These are phyloP conservation scores for Philaethria dido DNA, from an alignment of 2,888 invertebrate species.

Conservation along the genomic window DNA sequence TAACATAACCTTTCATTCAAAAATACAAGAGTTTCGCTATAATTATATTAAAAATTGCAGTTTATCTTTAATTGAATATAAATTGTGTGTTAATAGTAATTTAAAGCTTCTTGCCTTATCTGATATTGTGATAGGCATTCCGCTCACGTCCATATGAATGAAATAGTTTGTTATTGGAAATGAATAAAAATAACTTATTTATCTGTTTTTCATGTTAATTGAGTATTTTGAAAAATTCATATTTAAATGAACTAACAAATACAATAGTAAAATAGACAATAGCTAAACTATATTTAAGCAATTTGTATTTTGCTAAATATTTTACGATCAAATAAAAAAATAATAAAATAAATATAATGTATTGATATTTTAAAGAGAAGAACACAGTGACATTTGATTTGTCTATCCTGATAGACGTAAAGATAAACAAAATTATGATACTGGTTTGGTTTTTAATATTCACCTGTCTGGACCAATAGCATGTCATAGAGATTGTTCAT, in stretches of 20 bases:
- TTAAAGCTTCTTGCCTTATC: background rate
- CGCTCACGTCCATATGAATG: conserved; percentile 31
- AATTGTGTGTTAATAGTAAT: conserved; percentile 4
- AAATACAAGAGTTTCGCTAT: background rate
- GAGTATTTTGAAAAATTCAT: background rate
- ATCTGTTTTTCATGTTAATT: conserved; percentile 34
- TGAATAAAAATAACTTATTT: conserved; percentile 28
- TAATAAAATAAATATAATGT: too few species aligned
- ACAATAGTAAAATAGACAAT: background rate
- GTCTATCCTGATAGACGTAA: too few species aligned
- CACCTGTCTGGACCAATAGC: background rate
- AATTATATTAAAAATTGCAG: conserved; percentile 11
- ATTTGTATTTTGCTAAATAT: background rate
- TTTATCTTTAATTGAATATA: conserved; percentile 20
- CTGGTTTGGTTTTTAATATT: too few species aligned
- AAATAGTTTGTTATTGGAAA: conserved; percentile 33
- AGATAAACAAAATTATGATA: too few species aligned
- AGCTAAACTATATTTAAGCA: too few species aligned
- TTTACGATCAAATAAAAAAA: too few species aligned
- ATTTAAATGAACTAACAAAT: background rate
- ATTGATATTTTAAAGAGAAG: too few species aligned
- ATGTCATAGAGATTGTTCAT: background rate
- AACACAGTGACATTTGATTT: too few species aligned
- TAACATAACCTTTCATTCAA: conserved; percentile 3
- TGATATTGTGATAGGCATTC: conserved; percentile 30